Evolutionary conservation across 2,797 vertebrate species (phyloP).

Genomic region (Pygocentrus nattereri): DNA sequence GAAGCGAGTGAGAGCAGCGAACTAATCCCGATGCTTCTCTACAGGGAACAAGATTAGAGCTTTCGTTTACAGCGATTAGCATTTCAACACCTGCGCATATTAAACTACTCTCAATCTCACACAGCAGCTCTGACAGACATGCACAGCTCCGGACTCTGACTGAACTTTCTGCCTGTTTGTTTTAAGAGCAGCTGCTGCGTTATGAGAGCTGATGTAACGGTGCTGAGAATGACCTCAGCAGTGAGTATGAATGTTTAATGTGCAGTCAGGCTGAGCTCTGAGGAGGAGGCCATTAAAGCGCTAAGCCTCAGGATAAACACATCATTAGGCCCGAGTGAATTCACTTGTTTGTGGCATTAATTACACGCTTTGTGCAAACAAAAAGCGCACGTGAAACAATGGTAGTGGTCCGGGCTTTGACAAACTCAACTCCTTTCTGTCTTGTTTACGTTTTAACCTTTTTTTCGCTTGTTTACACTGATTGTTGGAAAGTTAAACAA

Average conservation of each 20-base stretch:
- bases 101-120: slow-evolving; percentile 15
- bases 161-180: too few species aligned
- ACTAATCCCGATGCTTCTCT: slow-evolving; percentile 48
- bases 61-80: slow-evolving; percentile 57
- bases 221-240: neutral
- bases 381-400: slow-evolving; percentile 62
- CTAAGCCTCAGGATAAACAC: slow-evolving; percentile 65
- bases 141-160: neutral
- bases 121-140: neutral
- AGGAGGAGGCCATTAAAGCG: slow-evolving; percentile 60
- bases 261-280: slow-evolving; percentile 13
- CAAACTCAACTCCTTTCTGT: slow-evolving; percentile 55
- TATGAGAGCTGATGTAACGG: neutral
- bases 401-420: slow-evolving; percentile 64
- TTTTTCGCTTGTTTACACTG: slow-evolving; percentile 27
- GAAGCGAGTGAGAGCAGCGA: slow-evolving; percentile 28
- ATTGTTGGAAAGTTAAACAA: neutral
- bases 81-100: slow-evolving; percentile 51
- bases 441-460: slow-evolving; percentile 26
- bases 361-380: slow-evolving; percentile 67
- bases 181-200: too few species aligned
- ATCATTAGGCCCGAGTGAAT: slow-evolving; percentile 66
- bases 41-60: slow-evolving; percentile 54
- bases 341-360: slow-evolving; percentile 67
- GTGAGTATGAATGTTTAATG: slow-evolving; percentile 43